Conservation (phyloP, 2,888 invertebrate species). For the Apotomis turbidana region DNA sequence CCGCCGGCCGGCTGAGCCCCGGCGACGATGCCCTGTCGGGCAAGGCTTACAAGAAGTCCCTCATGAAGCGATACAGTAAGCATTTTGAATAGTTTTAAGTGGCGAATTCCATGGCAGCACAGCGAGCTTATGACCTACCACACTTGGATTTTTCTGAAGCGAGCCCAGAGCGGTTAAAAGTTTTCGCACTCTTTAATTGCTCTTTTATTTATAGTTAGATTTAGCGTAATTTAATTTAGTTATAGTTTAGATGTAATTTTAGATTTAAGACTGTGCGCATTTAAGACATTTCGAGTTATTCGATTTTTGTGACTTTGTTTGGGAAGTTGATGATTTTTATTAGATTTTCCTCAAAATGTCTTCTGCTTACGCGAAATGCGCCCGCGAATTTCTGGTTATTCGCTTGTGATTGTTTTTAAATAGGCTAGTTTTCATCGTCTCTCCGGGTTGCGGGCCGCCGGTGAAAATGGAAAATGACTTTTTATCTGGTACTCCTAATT, state of each 20-base stretch:
- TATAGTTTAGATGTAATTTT: constrained; percentile 17
- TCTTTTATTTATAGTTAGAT: constrained; percentile 7
- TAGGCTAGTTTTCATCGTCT: not conserved
- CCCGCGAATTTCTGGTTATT: constrained; percentile 14
- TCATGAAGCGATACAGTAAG: constrained; percentile 98
- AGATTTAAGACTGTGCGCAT: constrained; percentile 1
- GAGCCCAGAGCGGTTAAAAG: constrained; percentile 23
- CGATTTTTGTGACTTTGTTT: not conserved
- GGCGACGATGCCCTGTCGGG: constrained; percentile 80
- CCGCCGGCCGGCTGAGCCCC: constrained; percentile 87
- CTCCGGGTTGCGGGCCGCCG: not conserved
- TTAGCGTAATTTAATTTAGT: constrained; percentile 22
- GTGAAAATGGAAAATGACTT: not conserved
- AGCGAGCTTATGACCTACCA: constrained; percentile 37
- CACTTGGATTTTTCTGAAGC: not conserved
- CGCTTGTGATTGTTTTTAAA: constrained; percentile 17
- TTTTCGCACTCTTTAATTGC: not conserved
- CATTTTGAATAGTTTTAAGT: constrained; percentile 54
- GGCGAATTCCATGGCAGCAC: constrained; percentile 10
- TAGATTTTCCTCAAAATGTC: constrained; percentile 24
- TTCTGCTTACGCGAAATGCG: constrained; percentile 21
- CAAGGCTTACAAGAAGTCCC: constrained; percentile 94
- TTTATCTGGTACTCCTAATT: not conserved
- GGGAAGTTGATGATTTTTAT: not conserved
- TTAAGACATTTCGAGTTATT: constrained; percentile 20